Percentiles rank a stretch among this genome's conserved stretches.
phyloP scores from a whole-genome alignment of 2,888 invertebrate genomes.

The Anthrax anthrax region DNA sequence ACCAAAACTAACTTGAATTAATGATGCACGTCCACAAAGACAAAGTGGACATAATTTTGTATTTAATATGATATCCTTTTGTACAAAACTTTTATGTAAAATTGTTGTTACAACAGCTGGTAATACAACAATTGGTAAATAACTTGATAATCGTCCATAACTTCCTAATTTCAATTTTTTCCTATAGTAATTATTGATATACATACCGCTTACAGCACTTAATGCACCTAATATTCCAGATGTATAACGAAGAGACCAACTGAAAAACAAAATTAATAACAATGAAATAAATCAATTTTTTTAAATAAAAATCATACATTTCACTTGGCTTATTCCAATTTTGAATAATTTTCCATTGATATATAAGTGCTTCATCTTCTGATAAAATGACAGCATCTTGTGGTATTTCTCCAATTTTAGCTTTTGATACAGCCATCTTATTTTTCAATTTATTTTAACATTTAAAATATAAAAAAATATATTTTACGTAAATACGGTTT shows the following conservation, averaged over 20 bases:
- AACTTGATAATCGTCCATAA: slow-evolving; percentile 44
- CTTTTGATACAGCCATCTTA: slow-evolving; percentile 42
- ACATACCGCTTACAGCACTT: slow-evolving; percentile 37
- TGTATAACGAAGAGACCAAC: slow-evolving; percentile 41
- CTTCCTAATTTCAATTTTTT: slow-evolving; percentile 42
- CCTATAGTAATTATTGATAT: slow-evolving; percentile 50
- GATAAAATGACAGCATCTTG: slow-evolving; percentile 43
- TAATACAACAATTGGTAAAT: slow-evolving; percentile 44
- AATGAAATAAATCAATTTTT: background rate
- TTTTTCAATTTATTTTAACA: no score
- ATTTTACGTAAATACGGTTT: no score
- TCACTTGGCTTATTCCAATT: slow-evolving; percentile 46
- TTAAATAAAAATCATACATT: slow-evolving; percentile 37
- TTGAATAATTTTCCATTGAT: slow-evolving; percentile 43
- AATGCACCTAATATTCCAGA: slow-evolving; percentile 37
- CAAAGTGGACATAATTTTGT: slow-evolving; percentile 49
- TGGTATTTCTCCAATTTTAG: slow-evolving; percentile 37
- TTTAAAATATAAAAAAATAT: no score
- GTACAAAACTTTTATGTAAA: slow-evolving; percentile 43
- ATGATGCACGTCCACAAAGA: slow-evolving; percentile 43
- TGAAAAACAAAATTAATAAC: slow-evolving; percentile 19
- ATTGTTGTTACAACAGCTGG: slow-evolving; percentile 42
- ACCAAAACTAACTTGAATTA: slow-evolving; percentile 40
- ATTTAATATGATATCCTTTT: slow-evolving; percentile 42
- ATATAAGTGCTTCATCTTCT: slow-evolving; percentile 42